Percentiles rank a stretch among this genome's conserved stretches.
These are phyloP conservation scores for Lepilemur ruficaudatus DNA, from an alignment of 2,797 vertebrate genomes.

Conservation along the genomic window DNA sequence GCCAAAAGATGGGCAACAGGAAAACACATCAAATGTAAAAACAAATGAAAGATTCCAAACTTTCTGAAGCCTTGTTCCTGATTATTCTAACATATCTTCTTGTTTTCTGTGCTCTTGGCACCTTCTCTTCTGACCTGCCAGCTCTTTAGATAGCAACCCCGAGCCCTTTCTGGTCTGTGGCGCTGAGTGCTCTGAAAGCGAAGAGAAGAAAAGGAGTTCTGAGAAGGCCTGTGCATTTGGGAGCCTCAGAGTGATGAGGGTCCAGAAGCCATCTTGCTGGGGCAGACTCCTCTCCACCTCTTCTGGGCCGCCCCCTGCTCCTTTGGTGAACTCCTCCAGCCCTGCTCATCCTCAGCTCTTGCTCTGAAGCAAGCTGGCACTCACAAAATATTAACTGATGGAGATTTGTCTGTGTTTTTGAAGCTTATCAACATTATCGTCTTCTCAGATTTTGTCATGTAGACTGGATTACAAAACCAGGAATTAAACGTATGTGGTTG, in stretches of 20 bases:
- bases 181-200: background rate
- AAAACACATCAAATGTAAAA: background rate
- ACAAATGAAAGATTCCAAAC: background rate
- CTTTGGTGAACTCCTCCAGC: background rate
- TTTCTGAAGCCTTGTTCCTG: conserved; percentile 2
- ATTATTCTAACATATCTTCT: background rate
- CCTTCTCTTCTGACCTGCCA: background rate
- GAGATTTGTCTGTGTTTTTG: conserved; percentile 8
- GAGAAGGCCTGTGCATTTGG: background rate
- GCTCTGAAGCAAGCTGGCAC: background rate
- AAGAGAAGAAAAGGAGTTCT: background rate
- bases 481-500: conserved; percentile 28
- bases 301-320: background rate
- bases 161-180: background rate
- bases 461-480: background rate
- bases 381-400: background rate
- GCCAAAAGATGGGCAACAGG: background rate
- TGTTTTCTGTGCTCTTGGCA: background rate
- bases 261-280: background rate
- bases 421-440: background rate
- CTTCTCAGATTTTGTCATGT: background rate
- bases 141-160: background rate
- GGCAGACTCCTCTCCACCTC: background rate
- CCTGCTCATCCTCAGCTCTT: background rate
- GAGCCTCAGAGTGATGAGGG: background rate